These are phyloP conservation scores for Caprella mutica DNA, from an alignment of 2,888 invertebrate species.

Conservation along the genomic window DNA sequence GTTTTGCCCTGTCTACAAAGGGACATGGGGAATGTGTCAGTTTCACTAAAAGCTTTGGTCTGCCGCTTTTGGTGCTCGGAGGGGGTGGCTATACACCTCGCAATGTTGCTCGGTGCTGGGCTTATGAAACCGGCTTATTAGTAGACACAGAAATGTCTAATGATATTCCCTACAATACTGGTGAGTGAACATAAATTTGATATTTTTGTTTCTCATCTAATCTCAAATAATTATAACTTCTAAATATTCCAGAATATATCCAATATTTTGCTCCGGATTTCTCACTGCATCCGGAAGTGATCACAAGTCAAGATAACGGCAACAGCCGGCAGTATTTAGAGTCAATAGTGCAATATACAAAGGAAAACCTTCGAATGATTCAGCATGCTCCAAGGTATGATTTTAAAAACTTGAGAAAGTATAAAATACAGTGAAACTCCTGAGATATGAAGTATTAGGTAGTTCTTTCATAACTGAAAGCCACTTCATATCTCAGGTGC, in stretches of 20 bases:
- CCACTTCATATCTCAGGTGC: too few relatives aligned
- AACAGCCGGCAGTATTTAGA: conserved; percentile 93
- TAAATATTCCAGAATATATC: conserved; percentile 58
- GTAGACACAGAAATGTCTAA: conserved; percentile 86
- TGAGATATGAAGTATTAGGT: too few relatives aligned
- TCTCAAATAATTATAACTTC: not conserved
- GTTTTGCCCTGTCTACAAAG: conserved; percentile 86
- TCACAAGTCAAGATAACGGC: conserved; percentile 71
- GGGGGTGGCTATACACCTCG: conserved; percentile 79
- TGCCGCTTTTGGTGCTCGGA: conserved; percentile 82
- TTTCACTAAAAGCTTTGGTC: conserved; percentile 80
- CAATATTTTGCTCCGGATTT: conserved; percentile 98
- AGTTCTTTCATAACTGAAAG: too few relatives aligned
- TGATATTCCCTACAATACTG: conserved; percentile 69
- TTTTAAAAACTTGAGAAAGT: too few relatives aligned
- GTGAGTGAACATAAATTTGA: not conserved
- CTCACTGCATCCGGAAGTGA: conserved; percentile 83
- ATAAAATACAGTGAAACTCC: too few relatives aligned
- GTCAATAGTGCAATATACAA: conserved; percentile 69
- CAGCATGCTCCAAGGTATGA: conserved; percentile 68
- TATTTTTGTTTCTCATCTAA: not conserved
- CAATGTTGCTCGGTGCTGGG: conserved; percentile 98
- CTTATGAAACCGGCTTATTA: conserved; percentile 89
- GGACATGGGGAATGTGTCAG: conserved; percentile 97
- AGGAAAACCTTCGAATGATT: conserved; percentile 85